Evolutionary conservation across 2,888 invertebrate genomes (phyloP).

Genomic region (Suillia variegata): DNA sequence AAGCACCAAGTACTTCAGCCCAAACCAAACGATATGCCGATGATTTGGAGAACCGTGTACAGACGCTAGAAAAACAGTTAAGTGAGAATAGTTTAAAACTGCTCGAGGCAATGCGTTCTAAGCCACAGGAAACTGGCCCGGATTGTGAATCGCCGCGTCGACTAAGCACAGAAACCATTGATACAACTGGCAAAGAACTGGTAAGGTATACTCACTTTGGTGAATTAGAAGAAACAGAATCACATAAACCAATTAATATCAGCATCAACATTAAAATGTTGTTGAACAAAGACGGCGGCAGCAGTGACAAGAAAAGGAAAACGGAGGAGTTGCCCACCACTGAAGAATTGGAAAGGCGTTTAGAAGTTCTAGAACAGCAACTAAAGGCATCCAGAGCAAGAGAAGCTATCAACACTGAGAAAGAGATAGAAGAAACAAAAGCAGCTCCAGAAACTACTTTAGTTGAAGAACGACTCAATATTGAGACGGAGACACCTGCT

Average conservation of each 20-base stretch:
- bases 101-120: slow-evolving; percentile 41
- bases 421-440: background rate
- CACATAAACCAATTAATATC: slow-evolving; percentile 49
- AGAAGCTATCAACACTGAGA: background rate
- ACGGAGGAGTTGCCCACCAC: slow-evolving; percentile 31
- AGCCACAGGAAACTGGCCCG: slow-evolving; percentile 20
- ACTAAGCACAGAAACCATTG: slow-evolving; percentile 35
- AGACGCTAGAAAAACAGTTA: slow-evolving; percentile 52
- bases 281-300: slow-evolving; percentile 42
- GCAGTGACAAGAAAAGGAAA: slow-evolving; percentile 28
- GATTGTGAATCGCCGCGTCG: slow-evolving; percentile 27
- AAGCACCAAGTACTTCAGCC: slow-evolving; percentile 42
- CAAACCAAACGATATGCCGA: slow-evolving; percentile 27
- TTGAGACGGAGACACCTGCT: slow-evolving; percentile 22
- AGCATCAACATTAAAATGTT: slow-evolving; percentile 57
- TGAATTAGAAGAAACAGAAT: slow-evolving; percentile 44
- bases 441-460: too few relatives aligned
- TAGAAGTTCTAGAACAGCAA: slow-evolving; percentile 47
- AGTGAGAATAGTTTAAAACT: slow-evolving; percentile 49
- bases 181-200: slow-evolving; percentile 48
- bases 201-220: slow-evolving; percentile 48
- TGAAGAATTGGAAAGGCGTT: slow-evolving; percentile 42
- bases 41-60: slow-evolving; percentile 47
- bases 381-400: slow-evolving; percentile 27
- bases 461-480: too few relatives aligned